Percentiles rank a stretch among this genome's conserved stretches.
These are phyloP conservation scores for Cotesia typhae DNA, from an alignment of 1,140 invertebrate species.

Conservation along the genomic window DNA sequence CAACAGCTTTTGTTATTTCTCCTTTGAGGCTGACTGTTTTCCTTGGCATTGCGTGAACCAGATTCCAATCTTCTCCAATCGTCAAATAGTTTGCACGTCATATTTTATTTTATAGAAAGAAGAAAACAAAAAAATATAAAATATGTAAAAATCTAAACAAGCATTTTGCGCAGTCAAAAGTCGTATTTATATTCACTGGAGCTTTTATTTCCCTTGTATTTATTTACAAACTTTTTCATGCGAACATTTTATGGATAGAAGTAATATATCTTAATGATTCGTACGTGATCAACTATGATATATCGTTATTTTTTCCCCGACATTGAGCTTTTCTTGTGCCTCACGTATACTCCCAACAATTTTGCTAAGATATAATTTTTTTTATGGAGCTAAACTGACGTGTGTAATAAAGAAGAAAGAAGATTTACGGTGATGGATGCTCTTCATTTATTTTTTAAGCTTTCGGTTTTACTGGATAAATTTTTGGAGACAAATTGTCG, in stretches of 20 bases:
- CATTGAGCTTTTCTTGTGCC: not conserved
- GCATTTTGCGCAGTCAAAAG: constrained; percentile 1
- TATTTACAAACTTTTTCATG: constrained; percentile 21
- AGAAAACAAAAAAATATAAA: not conserved
- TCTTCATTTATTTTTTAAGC: too few species aligned
- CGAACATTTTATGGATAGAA: not conserved
- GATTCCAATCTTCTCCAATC: constrained; percentile 30
- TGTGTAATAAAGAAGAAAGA: too few species aligned
- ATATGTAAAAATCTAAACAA: not conserved
- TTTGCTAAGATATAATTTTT: constrained; percentile 14
- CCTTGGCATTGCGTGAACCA: constrained; percentile 19
- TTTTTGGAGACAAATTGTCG: too few species aligned
- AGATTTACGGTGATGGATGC: too few species aligned
- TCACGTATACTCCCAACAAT: not conserved
- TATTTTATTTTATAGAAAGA: not conserved
- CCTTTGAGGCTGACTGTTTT: constrained; percentile 32
- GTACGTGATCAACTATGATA: constrained; percentile 20
- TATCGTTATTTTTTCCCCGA: constrained; percentile 20
- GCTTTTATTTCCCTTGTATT: constrained; percentile 5
- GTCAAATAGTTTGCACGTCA: constrained; percentile 8
- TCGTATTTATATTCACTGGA: too few species aligned
- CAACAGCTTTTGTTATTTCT: constrained; percentile 31
- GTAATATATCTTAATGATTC: constrained; percentile 36
- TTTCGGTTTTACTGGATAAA: too few species aligned
- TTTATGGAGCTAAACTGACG: not conserved